Evolutionary conservation across 30 jellyfish, hydroid and myxozoan genomes (phyloP), one percentile per base, ranked within the genome.

Genomic region (Nemopilema nomurai): DNA sequence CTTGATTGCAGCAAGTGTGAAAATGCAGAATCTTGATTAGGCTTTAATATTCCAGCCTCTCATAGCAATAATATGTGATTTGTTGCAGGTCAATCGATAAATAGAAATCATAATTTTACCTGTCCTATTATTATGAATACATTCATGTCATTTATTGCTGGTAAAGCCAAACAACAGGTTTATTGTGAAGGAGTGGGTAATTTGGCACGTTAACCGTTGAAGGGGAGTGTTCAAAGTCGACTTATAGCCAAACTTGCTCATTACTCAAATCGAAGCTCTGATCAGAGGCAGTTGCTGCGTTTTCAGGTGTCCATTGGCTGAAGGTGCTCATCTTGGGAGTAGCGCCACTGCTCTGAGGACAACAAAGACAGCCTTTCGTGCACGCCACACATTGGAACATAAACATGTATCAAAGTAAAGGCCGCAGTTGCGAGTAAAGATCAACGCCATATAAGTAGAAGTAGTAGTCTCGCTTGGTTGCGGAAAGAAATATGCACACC

Each of bases 11-110:
- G 13, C 13, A 41, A 41, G 57, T 41, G 57, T 41, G 13, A 41
- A 41, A 41, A 41, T 41, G 57, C 57, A 13, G 13, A 41, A 41
- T 41, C 13, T 41, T 41, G 13, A 41, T 41, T 3, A 3, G 13
- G 13, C 57, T 13, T 13, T 41, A 41, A 41, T 57, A 24, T 26
- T 49, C 4, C 26, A 24, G 17, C 19, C 33, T 28, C 41, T 77
- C 77, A n/a, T 16, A 1, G 66, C 29, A 57, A 20, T 32, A 23
- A 31, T 63, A 26, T 62, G 29, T 27, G 49, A 62, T 53, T 62
- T 62, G 68, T 66, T 77, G 70, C 87, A 62, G 87, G 78, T 77
- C 18, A 77, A 62, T 62, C 62, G 24, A 77, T 77, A 77, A 77
- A 77, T 63, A 77, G 49, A 77, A 77, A 74, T 33, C 22, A 77